Evolutionary conservation across 2,888 invertebrate genomes (phyloP).

Genomic region (Spialia ferax): DNA sequence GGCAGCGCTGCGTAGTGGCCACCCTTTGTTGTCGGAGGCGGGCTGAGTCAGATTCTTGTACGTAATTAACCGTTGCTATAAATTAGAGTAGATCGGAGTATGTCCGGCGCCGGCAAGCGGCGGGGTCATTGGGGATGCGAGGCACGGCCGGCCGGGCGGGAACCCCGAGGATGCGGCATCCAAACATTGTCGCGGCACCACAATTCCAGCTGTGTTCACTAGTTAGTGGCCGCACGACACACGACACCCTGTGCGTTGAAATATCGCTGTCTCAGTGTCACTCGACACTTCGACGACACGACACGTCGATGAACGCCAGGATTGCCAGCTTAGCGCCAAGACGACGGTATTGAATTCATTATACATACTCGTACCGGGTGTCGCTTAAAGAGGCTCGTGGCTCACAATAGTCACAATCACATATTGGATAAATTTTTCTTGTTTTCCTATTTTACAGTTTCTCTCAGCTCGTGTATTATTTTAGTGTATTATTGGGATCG

Average conservation of each 20-base stretch:
- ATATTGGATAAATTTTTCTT: no score
- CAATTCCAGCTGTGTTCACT: slow-evolving; percentile 77
- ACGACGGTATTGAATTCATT: slow-evolving; percentile 33
- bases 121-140: slow-evolving; percentile 70
- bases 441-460: no score
- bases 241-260: slow-evolving; percentile 67
- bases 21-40: slow-evolving; percentile 56
- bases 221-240: slow-evolving; percentile 71
- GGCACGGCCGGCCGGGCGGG: slow-evolving; percentile 57
- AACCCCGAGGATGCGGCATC: slow-evolving; percentile 68
- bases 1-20: slow-evolving; percentile 40
- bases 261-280: slow-evolving; percentile 56
- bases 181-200: slow-evolving; percentile 78
- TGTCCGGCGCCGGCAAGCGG: slow-evolving; percentile 46
- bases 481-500: no score
- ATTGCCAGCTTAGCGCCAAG: slow-evolving; percentile 33
- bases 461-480: no score
- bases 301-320: slow-evolving; percentile 35
- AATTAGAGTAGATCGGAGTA: slow-evolving; percentile 63
- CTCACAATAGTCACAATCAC: no score
- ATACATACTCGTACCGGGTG: slow-evolving; percentile 25
- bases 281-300: slow-evolving; percentile 27
- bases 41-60: slow-evolving; percentile 74
- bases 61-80: slow-evolving; percentile 80
- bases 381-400: slow-evolving; percentile 28